Evolutionary conservation across 2,113 vertebrate species (phyloP).

Genomic region (Pontoporia blainvillei): DNA sequence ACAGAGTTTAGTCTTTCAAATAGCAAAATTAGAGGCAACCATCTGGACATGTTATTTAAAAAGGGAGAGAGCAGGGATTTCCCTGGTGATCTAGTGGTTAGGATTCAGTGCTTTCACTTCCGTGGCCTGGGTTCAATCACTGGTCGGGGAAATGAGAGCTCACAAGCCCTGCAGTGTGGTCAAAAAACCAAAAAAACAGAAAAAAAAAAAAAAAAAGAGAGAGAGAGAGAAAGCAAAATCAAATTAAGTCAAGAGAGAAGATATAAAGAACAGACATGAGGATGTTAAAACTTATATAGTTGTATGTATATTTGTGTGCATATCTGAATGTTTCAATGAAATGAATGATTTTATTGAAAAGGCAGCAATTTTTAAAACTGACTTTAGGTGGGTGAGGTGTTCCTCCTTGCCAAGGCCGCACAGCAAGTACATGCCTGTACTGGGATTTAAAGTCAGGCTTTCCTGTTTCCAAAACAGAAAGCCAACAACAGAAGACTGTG

Average conservation of each 20-base stretch:
- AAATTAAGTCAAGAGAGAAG: neutral
- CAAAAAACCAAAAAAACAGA: neutral
- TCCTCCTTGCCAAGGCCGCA: neutral
- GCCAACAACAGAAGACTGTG: neutral
- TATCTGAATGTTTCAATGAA: neutral
- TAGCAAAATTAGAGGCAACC: neutral
- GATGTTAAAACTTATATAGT: neutral
- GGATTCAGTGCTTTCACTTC: too few relatives aligned
- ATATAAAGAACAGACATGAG: neutral
- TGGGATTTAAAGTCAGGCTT: neutral
- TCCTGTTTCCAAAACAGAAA: neutral
- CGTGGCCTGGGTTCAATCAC: too few relatives aligned
- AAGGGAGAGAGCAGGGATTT: neutral
- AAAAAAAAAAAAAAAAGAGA: neutral
- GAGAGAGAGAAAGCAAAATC: neutral
- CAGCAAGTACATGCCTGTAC: neutral
- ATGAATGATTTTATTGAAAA: neutral
- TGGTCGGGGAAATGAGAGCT: too few relatives aligned
- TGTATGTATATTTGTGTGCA: neutral
- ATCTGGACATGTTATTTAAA: neutral
- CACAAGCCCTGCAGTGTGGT: too few relatives aligned
- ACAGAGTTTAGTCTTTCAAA: neutral
- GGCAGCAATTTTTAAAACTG: neutral
- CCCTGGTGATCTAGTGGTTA: too few relatives aligned
- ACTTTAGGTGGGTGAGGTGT: accelerated